phyloP scores from a whole-genome alignment of 2,113 vertebrate species.

The zebrafish (Danio rerio) region DNA sequence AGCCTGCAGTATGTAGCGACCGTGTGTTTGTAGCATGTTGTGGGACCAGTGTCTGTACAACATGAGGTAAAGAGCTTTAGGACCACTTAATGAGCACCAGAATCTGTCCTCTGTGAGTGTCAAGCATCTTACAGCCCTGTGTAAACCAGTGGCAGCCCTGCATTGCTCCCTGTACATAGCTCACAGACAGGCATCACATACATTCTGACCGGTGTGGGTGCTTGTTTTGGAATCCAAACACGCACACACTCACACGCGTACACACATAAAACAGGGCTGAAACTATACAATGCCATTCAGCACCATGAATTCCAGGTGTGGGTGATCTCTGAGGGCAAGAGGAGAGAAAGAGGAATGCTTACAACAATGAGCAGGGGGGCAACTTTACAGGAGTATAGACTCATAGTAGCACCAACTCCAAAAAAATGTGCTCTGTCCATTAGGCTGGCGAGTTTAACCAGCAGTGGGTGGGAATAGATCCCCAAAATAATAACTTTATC shows the following conservation, averaged over 20 bases:
- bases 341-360: constrained; percentile 23
- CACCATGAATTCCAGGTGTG: constrained; percentile 43
- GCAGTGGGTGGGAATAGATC: not conserved
- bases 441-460: constrained; percentile 17
- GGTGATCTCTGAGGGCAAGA: constrained; percentile 17
- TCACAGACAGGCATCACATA: constrained; percentile 17
- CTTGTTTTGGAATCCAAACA: not conserved
- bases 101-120: constrained; percentile 67
- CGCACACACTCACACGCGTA: not conserved
- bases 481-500: not conserved
- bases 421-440: constrained; percentile 14
- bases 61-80: constrained; percentile 76
- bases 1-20: constrained; percentile 72
- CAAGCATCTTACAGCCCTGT: constrained; percentile 61
- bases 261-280: constrained; percentile 35
- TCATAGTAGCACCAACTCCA: constrained; percentile 52
- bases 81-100: constrained; percentile 68
- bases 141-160: constrained; percentile 58
- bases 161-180: constrained; percentile 6
- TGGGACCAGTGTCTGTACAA: constrained; percentile 79
- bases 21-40: constrained; percentile 67
- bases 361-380: not conserved
- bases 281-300: constrained; percentile 36
- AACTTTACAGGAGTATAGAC: constrained; percentile 39
- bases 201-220: constrained; percentile 61